Percentiles rank a stretch among this genome's conserved stretches.
Evolutionary conservation across 2,888 invertebrate species (phyloP).

Genomic region (Tanypteryx hageni): DNA sequence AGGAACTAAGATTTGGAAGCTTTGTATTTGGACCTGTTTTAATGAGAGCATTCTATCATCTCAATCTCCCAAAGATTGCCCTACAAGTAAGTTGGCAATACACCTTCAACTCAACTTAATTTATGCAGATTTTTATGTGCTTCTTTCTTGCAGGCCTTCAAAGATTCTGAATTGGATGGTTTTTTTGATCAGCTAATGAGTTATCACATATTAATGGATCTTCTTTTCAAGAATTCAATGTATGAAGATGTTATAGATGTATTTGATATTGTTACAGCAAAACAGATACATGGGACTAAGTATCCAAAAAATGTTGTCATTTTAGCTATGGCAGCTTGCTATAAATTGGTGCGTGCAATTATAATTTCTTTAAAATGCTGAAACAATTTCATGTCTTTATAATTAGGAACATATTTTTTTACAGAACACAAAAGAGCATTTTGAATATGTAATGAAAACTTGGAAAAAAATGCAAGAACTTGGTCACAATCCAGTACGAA

Average conservation of each 20-base stretch:
- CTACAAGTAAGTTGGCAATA: slow-evolving; percentile 75
- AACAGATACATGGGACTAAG: slow-evolving; percentile 80
- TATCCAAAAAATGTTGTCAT: slow-evolving; percentile 84
- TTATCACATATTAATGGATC: slow-evolving; percentile 83
- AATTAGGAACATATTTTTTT: slow-evolving; percentile 70
- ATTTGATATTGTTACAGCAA: slow-evolving; percentile 80
- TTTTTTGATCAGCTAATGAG: slow-evolving; percentile 86
- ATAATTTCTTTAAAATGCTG: not conserved
- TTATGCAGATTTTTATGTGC: slow-evolving; percentile 65
- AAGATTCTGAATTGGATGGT: slow-evolving; percentile 79
- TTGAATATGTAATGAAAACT: slow-evolving; percentile 80
- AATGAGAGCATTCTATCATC: slow-evolving; percentile 86
- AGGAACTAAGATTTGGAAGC: slow-evolving; percentile 85
- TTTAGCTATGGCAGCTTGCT: slow-evolving; percentile 84
- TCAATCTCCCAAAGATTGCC: slow-evolving; percentile 84
- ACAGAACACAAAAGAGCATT: slow-evolving; percentile 84
- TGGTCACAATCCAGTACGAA: slow-evolving; percentile 80
- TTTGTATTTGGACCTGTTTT: slow-evolving; percentile 89
- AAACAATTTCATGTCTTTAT: not conserved
- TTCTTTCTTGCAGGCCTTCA: slow-evolving; percentile 79
- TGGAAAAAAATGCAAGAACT: slow-evolving; percentile 79
- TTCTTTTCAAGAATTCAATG: slow-evolving; percentile 82
- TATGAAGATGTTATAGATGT: slow-evolving; percentile 82
- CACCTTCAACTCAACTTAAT: not conserved
- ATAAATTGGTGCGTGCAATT: slow-evolving; percentile 81